Base-by-base conservation (phyloP, 2,888 invertebrate genomes). In the Drosophila nr. perissopoda region DNA sequence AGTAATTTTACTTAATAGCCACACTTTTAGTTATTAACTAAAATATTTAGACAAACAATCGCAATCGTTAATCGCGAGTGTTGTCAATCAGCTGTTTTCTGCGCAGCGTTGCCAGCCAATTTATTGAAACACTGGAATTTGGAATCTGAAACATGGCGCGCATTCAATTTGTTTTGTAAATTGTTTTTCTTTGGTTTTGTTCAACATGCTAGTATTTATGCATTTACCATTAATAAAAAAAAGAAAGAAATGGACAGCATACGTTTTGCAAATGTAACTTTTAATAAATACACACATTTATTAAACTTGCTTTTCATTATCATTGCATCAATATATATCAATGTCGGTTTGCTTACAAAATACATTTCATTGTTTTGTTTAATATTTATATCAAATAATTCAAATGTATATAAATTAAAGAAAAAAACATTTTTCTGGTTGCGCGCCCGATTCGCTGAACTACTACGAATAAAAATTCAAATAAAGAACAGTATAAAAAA, bases 251-350 rank as follows among this genome's bases (percentile, higher is more conserved):
- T 13, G 53, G 31, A 60, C 33, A 65, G 7, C 34, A 33, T 66
- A 48, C 21, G 27, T 70, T 62, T 62, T 63, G 57, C 52, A 75
- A 70, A 72, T 73, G 40, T 85, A 89, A 85, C 88, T 85, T 86
- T 86, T 89, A 86, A 89, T 86, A 86, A 86, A 86, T 86, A 86
- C 88, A 89, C 84, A 86, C 81, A 88, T 85, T 85, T 88, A 89
- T 77, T 88, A 70, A 88, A 81, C 83, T 88, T 89, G 81, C 86
- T 79, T 86, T 86, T 83, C 85, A 85, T 76, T 85, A 76, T 83
- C 71, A 76, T 71, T 72, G 67, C 69, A 88, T 82, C 70, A 85
- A 79, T 82, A 74, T 81, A 72, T 82, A 79, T 77, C 75, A 82
- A 82, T 85, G 74, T 81, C 83, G 72, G 40, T 74, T 79, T 49